phyloP scores from a whole-genome alignment of 2,113 vertebrate species.

The Prinia subflava region DNA sequence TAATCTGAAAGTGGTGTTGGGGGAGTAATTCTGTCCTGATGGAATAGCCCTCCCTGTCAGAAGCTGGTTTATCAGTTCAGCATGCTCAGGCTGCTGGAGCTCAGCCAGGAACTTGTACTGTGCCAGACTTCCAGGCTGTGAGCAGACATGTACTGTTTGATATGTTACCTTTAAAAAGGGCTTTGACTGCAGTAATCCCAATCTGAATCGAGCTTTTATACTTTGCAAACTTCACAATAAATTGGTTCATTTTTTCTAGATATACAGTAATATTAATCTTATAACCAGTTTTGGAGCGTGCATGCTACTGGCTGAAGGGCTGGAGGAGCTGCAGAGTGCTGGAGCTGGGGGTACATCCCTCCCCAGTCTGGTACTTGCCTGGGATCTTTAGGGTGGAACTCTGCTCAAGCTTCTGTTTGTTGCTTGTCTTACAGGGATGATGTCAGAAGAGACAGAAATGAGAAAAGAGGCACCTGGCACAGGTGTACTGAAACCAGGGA shows the following conservation, averaged over 20 bases:
- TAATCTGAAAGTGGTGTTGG: neutral
- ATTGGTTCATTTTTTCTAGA: neutral
- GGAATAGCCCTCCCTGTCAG: neutral
- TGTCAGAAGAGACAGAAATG: neutral
- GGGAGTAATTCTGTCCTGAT: neutral
- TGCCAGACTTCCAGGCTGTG: neutral
- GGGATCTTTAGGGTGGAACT: neutral
- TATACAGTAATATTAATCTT: neutral
- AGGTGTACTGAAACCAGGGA: neutral
- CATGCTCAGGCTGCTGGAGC: neutral
- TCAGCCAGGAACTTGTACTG: neutral
- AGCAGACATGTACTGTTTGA: neutral
- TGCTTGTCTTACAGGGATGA: constrained; percentile 16
- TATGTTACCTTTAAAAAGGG: neutral
- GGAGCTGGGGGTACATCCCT: neutral
- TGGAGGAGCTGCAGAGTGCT: neutral
- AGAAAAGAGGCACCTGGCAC: neutral
- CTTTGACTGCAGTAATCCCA: neutral
- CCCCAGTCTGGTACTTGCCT: neutral
- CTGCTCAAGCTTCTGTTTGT: neutral
- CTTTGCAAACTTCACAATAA: neutral
- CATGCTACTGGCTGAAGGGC: accelerated
- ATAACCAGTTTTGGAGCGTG: neutral
- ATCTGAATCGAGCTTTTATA: neutral
- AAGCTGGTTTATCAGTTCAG: constrained; percentile 11